These are phyloP conservation scores for Apostichopus parvimensis DNA, from an alignment of 35 echinoderm and acorn worm species.

Conservation along the genomic window DNA sequence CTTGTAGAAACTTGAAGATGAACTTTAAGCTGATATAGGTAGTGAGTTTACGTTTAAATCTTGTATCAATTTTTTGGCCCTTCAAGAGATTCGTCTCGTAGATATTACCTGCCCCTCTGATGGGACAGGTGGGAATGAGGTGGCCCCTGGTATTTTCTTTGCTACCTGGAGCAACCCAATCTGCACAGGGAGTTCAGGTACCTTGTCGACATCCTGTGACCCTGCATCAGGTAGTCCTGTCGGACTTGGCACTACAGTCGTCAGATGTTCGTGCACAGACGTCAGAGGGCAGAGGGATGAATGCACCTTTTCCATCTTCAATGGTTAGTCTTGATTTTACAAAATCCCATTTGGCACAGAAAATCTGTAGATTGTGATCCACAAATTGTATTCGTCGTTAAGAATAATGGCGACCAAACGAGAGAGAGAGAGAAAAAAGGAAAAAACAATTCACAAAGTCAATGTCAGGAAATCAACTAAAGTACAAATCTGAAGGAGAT, in stretches of 20 bases:
- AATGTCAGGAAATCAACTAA: no score
- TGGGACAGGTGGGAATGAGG: not conserved
- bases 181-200: not conserved
- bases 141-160: not conserved
- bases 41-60: no score
- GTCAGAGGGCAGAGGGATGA: not conserved
- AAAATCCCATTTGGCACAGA: no score
- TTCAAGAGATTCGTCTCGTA: not conserved
- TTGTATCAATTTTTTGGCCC: no score
- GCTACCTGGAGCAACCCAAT: not conserved
- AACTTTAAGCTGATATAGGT: no score
- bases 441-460: no score
- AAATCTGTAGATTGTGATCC: no score
- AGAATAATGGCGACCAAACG: no score
- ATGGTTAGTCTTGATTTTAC: not conserved
- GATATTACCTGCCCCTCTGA: slow-evolving; percentile 9
- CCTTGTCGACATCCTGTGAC: not conserved
- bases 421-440: no score
- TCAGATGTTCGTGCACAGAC: slow-evolving; percentile 17
- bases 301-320: not conserved
- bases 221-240: not conserved
- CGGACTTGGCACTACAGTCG: not conserved
- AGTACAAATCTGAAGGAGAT: no score
- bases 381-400: no score
- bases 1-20: no score